A percentile compares a stretch with the other conserved stretches of the same genome.
phyloP scores from a whole-genome alignment of 2,888 invertebrate genomes.

The Leptinotarsa juncta region DNA sequence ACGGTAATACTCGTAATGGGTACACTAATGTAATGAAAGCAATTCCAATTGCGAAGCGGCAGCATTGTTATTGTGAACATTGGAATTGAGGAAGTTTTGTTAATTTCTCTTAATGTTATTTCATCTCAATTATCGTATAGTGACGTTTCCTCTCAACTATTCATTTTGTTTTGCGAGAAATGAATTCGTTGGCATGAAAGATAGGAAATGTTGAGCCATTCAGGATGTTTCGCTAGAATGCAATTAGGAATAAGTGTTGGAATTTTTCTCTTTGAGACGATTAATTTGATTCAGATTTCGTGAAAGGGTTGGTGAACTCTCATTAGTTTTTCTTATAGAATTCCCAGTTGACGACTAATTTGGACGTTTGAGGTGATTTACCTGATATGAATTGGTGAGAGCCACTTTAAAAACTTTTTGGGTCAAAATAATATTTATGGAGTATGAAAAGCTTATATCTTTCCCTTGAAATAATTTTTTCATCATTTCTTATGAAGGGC shows the following conservation, averaged over 20 bases:
- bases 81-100: background rate
- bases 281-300: background rate
- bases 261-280: background rate
- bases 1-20: background rate
- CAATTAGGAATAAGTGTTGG: background rate
- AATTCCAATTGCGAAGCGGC: background rate
- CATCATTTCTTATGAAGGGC: too few species aligned
- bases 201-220: background rate
- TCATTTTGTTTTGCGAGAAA: background rate
- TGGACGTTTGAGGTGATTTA: too few species aligned
- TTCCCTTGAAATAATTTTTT: too few species aligned
- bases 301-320: too few species aligned
- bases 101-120: background rate
- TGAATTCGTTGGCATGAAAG: background rate
- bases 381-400: too few species aligned
- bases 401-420: too few species aligned
- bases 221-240: background rate
- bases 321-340: too few species aligned
- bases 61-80: background rate
- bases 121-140: conserved; percentile 11
- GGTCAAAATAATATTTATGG: too few species aligned
- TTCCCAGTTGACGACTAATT: too few species aligned
- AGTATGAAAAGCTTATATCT: too few species aligned
- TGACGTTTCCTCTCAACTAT: background rate
- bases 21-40: conserved; percentile 1